Base-by-base conservation (phyloP, 2,113 vertebrate genomes). In the Amia ocellicauda region DNA sequence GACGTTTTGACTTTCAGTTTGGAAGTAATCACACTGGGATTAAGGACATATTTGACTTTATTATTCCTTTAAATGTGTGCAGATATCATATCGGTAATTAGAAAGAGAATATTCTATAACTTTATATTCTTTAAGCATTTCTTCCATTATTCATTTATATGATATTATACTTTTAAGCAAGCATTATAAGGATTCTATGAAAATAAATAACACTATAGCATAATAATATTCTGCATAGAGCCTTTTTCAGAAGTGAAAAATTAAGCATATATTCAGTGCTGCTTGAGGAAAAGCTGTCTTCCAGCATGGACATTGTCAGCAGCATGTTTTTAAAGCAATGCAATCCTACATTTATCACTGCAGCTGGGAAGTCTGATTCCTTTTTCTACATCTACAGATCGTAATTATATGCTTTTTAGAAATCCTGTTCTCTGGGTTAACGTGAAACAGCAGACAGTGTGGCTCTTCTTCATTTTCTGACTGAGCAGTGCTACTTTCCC, bases 271-370 rank as follows among this genome's bases (percentile, higher is more conserved):
- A 76, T 78, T 76, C 67, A 65, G 64, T 67, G 74, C 63, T 72
- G 72, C 79, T 82, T 76, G 80, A 80, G 74, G 73, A 69, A 71
- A 82, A 78, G 78, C 79, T 73, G 75, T 84, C 82, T 83, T 74
- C 72, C 79, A 79, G 86, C 79, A 84, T 80, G 78, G 82, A 79
- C 75, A 83, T 80, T 83, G 78, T 79, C 83, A 74, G 73, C 77
- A 2, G 65, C 63, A 78, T 72, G 82, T 80, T 84, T 85, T 80
- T 84, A n/a, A n/a, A n/a, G n/a, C n/a, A 84, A 88, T 81, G 82
- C 81, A 87, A 85, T 83, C 81, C 86, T 77, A 85, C 81, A 84
- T 85, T 88, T 87, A 85, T 88, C 83, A 85, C 77, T 83, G 85
- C 83, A 86, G 82, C 85, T 85, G 83, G 74, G 71, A 62, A 71